phyloP scores from a whole-genome alignment of 2,888 invertebrate species.

The Colletes collaris region DNA sequence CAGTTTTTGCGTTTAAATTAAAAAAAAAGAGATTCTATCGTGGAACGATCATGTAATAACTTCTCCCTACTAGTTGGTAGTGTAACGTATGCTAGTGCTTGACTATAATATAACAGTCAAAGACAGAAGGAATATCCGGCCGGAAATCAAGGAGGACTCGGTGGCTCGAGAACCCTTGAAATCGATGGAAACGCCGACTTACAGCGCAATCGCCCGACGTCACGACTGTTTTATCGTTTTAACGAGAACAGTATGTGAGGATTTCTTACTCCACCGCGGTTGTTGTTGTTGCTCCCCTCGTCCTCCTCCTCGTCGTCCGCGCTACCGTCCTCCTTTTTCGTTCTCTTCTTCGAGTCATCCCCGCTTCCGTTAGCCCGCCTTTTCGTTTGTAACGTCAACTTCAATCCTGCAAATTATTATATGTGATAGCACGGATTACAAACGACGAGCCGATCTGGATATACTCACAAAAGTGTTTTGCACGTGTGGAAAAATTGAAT shows the following conservation, averaged over 20 bases:
- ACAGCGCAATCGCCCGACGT: conserved; percentile 51
- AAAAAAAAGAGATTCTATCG: no score
- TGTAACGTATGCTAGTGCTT: background rate
- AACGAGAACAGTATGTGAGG: conserved; percentile 56
- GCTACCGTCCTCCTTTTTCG: conserved; percentile 81
- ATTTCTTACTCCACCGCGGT: conserved; percentile 81
- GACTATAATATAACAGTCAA: background rate
- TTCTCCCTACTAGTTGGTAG: no score
- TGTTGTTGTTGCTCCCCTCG: conserved; percentile 86
- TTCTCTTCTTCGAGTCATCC: conserved; percentile 77
- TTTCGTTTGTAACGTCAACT: conserved; percentile 95
- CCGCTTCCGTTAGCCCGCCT: conserved; percentile 83
- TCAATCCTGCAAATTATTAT: conserved; percentile 86
- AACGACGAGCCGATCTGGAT: background rate
- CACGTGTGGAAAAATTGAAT: conserved; percentile 4
- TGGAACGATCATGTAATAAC: no score
- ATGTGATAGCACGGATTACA: background rate
- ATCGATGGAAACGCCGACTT: conserved; percentile 54
- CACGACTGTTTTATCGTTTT: conserved; percentile 50
- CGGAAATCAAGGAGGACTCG: conserved; percentile 1
- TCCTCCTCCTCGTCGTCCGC: conserved; percentile 84
- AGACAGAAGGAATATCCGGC: background rate
- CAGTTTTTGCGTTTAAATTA: no score
- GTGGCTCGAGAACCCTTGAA: conserved; percentile 43
- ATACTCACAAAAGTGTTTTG: conserved; percentile 14